phyloP scores from a whole-genome alignment of 2,113 vertebrate species.

The Clarias gariepinus region DNA sequence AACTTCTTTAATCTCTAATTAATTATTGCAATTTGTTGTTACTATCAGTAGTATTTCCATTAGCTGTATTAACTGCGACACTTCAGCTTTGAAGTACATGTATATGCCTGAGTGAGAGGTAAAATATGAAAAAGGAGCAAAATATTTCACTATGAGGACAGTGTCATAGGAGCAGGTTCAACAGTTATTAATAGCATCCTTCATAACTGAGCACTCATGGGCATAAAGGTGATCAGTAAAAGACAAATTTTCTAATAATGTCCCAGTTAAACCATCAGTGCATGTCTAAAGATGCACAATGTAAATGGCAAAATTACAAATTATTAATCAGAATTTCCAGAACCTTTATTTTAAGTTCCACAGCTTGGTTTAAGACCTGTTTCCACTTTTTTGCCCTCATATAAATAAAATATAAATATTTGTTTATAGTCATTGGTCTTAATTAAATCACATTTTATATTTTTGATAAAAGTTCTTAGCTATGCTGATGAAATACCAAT shows the following conservation, averaged over 20 bases:
- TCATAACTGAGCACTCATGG: not conserved
- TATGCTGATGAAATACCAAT: conserved; percentile 5
- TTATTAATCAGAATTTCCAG: not conserved
- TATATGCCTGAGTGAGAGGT: not conserved
- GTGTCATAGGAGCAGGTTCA: not conserved
- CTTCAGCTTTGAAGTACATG: not conserved
- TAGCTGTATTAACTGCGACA: not conserved
- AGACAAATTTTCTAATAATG: not conserved
- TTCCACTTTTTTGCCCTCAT: not conserved
- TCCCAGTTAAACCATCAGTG: not conserved
- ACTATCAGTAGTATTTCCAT: not conserved
- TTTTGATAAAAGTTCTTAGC: not conserved
- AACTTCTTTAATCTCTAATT: not conserved
- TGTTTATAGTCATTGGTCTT: not conserved
- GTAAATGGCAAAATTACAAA: not conserved
- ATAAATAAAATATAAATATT: conserved; percentile 22
- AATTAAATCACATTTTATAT: not conserved
- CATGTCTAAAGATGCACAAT: not conserved
- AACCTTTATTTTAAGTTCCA: not conserved
- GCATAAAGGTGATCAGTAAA: not conserved
- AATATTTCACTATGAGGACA: not conserved
- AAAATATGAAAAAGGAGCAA: not conserved
- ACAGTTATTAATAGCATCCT: not conserved
- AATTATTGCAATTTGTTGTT: not conserved
- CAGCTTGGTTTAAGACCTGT: not conserved